phyloP scores from a whole-genome alignment of 2,888 invertebrate genomes.

The Drosophila rubida region DNA sequence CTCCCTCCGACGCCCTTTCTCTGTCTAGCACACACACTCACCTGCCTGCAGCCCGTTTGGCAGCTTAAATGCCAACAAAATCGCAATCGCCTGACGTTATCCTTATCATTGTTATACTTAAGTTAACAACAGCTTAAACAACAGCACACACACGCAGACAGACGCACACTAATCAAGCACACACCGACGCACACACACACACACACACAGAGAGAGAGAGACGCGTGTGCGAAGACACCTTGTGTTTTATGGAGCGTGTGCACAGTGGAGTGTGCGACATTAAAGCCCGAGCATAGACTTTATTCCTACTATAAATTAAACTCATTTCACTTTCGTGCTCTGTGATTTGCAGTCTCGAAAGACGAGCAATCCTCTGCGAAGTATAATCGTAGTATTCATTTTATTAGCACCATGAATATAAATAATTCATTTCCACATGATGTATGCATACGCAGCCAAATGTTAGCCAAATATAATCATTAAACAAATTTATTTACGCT shows the following conservation, averaged over 20 bases:
- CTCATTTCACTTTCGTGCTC: neutral
- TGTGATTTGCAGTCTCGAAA: too few relatives aligned
- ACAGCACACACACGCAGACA: conserved; percentile 36
- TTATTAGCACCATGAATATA: too few relatives aligned
- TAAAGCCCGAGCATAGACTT: neutral
- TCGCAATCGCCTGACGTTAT: conserved; percentile 71
- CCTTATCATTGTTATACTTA: conserved; percentile 82
- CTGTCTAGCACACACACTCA: conserved; percentile 11
- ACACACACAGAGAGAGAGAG: too few relatives aligned
- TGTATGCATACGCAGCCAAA: too few relatives aligned
- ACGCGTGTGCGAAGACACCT: conserved; percentile 12
- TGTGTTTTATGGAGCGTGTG: conserved; percentile 32
- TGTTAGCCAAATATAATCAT: too few relatives aligned
- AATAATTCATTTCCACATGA: too few relatives aligned
- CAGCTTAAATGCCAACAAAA: conserved; percentile 62
- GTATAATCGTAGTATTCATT: too few relatives aligned
- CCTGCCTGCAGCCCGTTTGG: conserved; percentile 31
- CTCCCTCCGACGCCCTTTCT: neutral
- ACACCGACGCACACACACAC: conserved; percentile 26
- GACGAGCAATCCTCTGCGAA: too few relatives aligned
- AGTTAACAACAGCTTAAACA: conserved; percentile 80
- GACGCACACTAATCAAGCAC: conserved; percentile 65
- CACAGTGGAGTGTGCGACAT: conserved; percentile 40
- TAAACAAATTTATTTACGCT: too few relatives aligned
- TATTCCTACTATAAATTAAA: neutral